A percentile compares a stretch with the other conserved stretches of the same genome.
These are phyloP conservation scores for Dasyurus viverrinus DNA, from an alignment of 2,113 vertebrate species.

Conservation along the genomic window DNA sequence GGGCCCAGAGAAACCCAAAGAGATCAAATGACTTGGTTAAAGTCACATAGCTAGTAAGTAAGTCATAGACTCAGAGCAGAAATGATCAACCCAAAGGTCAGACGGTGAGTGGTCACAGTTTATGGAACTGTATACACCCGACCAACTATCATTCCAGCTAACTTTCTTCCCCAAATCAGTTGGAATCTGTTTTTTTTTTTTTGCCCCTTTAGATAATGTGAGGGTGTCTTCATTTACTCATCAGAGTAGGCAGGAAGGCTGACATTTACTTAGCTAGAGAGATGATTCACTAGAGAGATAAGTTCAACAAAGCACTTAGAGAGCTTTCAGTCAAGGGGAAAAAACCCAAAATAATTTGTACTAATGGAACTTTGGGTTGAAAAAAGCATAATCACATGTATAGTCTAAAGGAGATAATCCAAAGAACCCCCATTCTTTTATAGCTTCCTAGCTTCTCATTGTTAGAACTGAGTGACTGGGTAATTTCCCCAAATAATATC, in stretches of 20 bases:
- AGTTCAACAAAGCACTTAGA: background rate
- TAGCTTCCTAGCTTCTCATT: background rate
- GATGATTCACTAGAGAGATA: no score
- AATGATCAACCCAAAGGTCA: background rate
- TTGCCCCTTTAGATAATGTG: background rate
- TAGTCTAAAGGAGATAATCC: background rate
- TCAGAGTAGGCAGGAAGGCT: constrained; percentile 40
- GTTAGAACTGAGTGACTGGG: background rate
- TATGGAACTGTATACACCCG: constrained; percentile 6
- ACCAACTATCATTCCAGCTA: background rate
- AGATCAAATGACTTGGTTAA: background rate
- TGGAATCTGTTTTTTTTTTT: background rate
- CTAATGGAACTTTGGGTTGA: background rate
- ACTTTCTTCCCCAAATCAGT: background rate
- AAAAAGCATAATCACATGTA: background rate
- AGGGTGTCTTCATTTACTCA: constrained; percentile 46
- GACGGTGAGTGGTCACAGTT: background rate
- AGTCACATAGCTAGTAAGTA: background rate
- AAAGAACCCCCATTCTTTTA: fast-evolving
- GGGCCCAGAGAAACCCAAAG: background rate
- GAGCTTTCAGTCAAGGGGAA: background rate
- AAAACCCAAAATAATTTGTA: background rate
- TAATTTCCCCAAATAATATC: background rate
- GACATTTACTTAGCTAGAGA: background rate
- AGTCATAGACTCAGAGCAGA: background rate